Percentiles rank a stretch among this genome's conserved stretches.
phyloP scores from a whole-genome alignment of 2,888 invertebrate species.

The Tetramorium bicarinatum region DNA sequence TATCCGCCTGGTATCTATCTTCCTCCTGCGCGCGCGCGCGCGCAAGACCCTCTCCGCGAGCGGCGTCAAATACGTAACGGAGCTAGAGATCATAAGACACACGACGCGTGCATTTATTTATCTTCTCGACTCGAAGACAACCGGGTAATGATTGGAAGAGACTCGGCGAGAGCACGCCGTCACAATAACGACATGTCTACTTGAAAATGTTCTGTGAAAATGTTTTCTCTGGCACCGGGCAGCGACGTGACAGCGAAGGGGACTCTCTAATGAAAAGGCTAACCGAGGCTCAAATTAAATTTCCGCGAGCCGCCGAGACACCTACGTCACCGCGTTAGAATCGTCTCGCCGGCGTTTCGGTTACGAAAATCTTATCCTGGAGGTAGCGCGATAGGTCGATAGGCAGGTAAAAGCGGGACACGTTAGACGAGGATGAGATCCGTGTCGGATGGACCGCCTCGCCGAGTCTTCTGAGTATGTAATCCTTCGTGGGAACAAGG shows the following conservation, averaged over 20 bases:
- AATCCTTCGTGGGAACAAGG: slow-evolving; percentile 69
- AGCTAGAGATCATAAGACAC: slow-evolving; percentile 43
- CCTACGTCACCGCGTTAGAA: slow-evolving; percentile 30
- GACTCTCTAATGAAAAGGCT: slow-evolving; percentile 56
- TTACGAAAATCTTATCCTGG: slow-evolving; percentile 50
- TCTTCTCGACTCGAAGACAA: slow-evolving; percentile 47
- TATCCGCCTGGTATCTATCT: slow-evolving; percentile 38
- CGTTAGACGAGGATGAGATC: slow-evolving; percentile 58
- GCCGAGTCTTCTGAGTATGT: slow-evolving; percentile 44
- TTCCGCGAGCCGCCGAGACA: slow-evolving; percentile 34
- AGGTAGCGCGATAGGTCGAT: slow-evolving; percentile 26
- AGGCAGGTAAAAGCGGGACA: slow-evolving; percentile 67
- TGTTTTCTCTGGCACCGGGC: slow-evolving; percentile 18
- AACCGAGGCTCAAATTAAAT: slow-evolving; percentile 47
- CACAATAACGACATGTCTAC: slow-evolving; percentile 52
- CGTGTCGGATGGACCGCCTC: slow-evolving; percentile 61
- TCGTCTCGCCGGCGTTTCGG: slow-evolving; percentile 40
- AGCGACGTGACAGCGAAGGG: slow-evolving; percentile 40
- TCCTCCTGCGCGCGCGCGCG: background rate
- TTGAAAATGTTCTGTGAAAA: slow-evolving; percentile 35
- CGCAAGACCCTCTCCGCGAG: background rate
- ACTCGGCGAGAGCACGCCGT: slow-evolving; percentile 43
- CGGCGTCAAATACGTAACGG: slow-evolving; percentile 45
- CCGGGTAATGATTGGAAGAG: slow-evolving; percentile 45
- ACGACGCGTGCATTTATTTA: slow-evolving; percentile 46